Percentiles rank a stretch among this genome's conserved stretches.
These are phyloP conservation scores for Rhinolophus sinicus DNA, from an alignment of 2,113 vertebrate genomes.

Conservation along the genomic window DNA sequence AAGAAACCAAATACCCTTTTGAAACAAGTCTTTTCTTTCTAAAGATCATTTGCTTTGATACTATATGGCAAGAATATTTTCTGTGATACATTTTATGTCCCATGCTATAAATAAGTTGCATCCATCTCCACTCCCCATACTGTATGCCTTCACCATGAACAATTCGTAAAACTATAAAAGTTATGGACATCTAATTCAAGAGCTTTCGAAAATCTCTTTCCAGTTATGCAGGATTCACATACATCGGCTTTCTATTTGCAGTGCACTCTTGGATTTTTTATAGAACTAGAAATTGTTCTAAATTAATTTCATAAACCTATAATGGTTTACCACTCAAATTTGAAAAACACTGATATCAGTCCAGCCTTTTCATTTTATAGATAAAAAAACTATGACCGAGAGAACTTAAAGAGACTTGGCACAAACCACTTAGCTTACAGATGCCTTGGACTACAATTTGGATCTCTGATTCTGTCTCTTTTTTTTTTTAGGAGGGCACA, in stretches of 20 bases:
- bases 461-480: neutral
- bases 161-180: neutral
- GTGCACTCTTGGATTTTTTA: neutral
- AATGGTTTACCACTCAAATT: neutral
- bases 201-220: neutral
- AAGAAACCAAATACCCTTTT: neutral
- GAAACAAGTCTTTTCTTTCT: neutral
- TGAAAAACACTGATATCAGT: neutral
- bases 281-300: neutral
- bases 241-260: neutral
- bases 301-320: neutral
- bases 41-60: neutral
- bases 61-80: neutral
- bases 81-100: neutral
- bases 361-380: neutral
- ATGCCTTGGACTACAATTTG: neutral
- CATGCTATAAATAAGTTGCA: neutral
- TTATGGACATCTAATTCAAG: neutral
- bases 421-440: neutral
- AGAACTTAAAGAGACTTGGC: neutral
- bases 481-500: too few species aligned
- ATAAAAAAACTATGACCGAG: neutral
- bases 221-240: neutral
- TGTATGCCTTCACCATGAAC: neutral
- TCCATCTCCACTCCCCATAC: neutral